Percentiles rank a stretch among this genome's conserved stretches.
phyloP scores from a whole-genome alignment of 2,797 vertebrate genomes.

The Phoebastria nigripes region DNA sequence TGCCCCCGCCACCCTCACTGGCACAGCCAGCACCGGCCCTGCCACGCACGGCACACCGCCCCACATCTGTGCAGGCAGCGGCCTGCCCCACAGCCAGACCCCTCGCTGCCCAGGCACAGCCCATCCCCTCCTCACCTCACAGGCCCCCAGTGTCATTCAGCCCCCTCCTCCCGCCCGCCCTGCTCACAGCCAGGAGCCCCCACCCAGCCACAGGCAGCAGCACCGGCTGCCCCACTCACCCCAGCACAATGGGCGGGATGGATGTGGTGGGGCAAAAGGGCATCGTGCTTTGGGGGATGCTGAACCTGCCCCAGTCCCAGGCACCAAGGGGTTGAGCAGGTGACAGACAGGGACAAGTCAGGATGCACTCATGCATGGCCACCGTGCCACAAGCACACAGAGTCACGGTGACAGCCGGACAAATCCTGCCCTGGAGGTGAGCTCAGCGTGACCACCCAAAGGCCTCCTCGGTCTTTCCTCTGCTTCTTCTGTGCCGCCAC shows the following conservation, averaged over 20 bases:
- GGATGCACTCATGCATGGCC: not conserved
- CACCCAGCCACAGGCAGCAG: not conserved
- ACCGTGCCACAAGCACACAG: not conserved
- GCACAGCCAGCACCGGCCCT: not conserved
- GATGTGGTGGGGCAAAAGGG: not conserved
- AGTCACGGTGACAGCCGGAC: rapidly evolving
- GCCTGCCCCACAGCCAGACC: not conserved
- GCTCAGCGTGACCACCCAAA: not conserved
- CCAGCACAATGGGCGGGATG: not conserved
- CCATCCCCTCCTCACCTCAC: not conserved
- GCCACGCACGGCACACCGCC: rapidly evolving
- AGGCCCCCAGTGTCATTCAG: too few species aligned
- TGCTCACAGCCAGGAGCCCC: not conserved
- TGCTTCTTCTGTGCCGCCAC: not conserved
- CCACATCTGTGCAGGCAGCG: not conserved
- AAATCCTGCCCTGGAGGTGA: not conserved
- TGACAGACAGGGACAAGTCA: not conserved
- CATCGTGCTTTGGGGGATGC: rapidly evolving
- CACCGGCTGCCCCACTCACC: not conserved
- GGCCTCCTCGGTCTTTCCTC: not conserved
- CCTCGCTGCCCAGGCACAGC: too few species aligned
- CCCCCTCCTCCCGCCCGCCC: too few species aligned
- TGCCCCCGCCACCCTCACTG: rapidly evolving
- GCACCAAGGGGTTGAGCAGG: not conserved
- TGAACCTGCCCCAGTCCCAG: not conserved